These are phyloP conservation scores for Sebastiscus albofasciatus DNA, from an alignment of 2,797 vertebrate genomes.

Conservation along the genomic window DNA sequence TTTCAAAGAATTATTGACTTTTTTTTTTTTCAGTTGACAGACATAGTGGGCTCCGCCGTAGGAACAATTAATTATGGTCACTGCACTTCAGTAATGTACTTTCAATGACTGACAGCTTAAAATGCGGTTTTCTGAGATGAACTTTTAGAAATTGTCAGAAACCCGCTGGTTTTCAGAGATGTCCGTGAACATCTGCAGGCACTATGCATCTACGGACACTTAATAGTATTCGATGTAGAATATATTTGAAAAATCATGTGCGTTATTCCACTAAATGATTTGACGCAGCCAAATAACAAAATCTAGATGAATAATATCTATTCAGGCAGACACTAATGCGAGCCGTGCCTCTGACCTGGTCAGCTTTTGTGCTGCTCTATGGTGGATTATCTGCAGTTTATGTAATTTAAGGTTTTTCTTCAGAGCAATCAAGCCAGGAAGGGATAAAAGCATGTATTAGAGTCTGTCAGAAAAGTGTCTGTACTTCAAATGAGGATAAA, in stretches of 20 bases:
- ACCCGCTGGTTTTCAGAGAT: background rate
- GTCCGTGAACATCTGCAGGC: background rate
- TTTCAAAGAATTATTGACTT: background rate
- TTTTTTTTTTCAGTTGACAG: background rate
- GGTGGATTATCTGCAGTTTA: background rate
- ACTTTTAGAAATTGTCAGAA: background rate
- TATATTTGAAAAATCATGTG: background rate
- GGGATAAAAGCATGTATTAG: conserved; percentile 7
- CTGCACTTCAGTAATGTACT: background rate
- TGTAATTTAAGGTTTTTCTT: conserved; percentile 1
- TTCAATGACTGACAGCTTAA: background rate
- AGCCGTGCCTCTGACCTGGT: background rate
- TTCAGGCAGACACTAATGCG: background rate
- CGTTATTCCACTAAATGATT: background rate
- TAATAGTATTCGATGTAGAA: background rate
- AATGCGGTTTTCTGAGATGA: background rate
- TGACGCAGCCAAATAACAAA: background rate
- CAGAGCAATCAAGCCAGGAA: background rate
- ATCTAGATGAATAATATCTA: background rate
- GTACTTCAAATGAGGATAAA: background rate
- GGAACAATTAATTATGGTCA: conserved; percentile 6
- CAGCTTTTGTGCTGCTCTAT: background rate
- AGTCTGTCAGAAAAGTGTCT: background rate
- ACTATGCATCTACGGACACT: background rate
- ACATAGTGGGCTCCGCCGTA: background rate